Evolutionary conservation across 2,113 vertebrate genomes (phyloP), one percentile per base, ranked within the genome.

Genomic region (Scortum barcoo): DNA sequence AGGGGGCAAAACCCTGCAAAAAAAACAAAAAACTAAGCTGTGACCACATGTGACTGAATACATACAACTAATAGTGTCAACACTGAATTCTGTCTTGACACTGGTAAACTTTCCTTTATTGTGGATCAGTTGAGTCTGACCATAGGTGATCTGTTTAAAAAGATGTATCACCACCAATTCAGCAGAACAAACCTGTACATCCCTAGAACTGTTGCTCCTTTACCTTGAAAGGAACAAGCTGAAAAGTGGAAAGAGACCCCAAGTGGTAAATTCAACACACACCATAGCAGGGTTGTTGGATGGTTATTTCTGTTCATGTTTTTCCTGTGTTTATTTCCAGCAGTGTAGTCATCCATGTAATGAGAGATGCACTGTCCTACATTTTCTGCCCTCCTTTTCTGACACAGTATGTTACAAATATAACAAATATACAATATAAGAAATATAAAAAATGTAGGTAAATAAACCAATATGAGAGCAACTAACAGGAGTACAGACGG

Each of bases 401-500:
- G 19, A 33, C 61, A 67, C 56, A 71, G 7, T 26, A 5, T 24
- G 11, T 7, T 26, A 30, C 51, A 42, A 72, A 53, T 38, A 3
- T 19, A 12, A 13, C 17, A 1, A 13, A 24, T 16, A 17, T 7
- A n/a, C 1, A 13, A 24, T 16, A 17, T 7, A 42, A 20, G 2
- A 75, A 51, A 57, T 28, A 28, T 22, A 56, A 40, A 40, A 38
- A 42, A n/a, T 63, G 20, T 30, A 42, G 54, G 22, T 46, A 9
- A 33, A 70, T 69, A 14, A 65, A 58, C 1, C 17, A 2, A 22
- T 48, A 30, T 12, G 19, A 40, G 6, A 44, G 20, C 1, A 3
- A 24, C 19, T 70, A 24, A 42, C 30, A 51, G 7, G 70, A 53
- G 24, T 69, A 24, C 48, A 76, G 38, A 56, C 70, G 77, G 38